Conservation (phyloP, 2,113 vertebrate genomes). For the Xenopus borealis region DNA sequence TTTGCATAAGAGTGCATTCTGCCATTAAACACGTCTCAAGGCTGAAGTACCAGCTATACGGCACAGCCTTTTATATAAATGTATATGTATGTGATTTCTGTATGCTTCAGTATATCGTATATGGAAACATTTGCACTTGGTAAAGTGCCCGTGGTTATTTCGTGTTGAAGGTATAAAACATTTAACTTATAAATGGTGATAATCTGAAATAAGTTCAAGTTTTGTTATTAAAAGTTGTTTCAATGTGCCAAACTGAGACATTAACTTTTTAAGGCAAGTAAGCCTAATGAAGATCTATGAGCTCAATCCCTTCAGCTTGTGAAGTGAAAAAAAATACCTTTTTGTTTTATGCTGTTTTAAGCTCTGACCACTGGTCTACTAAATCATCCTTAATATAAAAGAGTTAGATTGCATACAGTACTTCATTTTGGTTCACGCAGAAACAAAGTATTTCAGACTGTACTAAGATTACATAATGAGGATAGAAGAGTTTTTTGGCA, state of each 20-base stretch:
- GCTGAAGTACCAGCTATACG: too few species aligned
- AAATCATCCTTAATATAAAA: slow-evolving; percentile 61
- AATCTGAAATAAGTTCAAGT: neutral
- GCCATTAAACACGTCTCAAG: too few species aligned
- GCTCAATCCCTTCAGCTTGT: slow-evolving; percentile 60
- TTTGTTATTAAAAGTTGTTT: slow-evolving; percentile 44
- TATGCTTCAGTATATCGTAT: too few species aligned
- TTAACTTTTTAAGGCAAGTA: slow-evolving; percentile 59
- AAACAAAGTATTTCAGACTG: slow-evolving; percentile 22
- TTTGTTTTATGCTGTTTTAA: slow-evolving; percentile 61
- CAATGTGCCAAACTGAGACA: slow-evolving; percentile 41
- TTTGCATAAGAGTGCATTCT: too few species aligned
- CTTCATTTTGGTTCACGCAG: slow-evolving; percentile 51
- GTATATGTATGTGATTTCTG: too few species aligned
- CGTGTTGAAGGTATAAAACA: too few species aligned
- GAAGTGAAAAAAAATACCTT: slow-evolving; percentile 56
- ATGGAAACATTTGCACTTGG: too few species aligned
- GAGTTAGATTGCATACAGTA: slow-evolving; percentile 48
- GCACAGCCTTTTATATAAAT: too few species aligned
- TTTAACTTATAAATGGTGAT: neutral
- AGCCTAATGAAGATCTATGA: slow-evolving; percentile 67
- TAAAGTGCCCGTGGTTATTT: too few species aligned
- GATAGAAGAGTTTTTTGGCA: neutral
- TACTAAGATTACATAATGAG: neutral
- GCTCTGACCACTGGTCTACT: slow-evolving; percentile 54